These are phyloP conservation scores for Lysandra bellargus DNA, from an alignment of 2,888 invertebrate genomes.

Conservation along the genomic window DNA sequence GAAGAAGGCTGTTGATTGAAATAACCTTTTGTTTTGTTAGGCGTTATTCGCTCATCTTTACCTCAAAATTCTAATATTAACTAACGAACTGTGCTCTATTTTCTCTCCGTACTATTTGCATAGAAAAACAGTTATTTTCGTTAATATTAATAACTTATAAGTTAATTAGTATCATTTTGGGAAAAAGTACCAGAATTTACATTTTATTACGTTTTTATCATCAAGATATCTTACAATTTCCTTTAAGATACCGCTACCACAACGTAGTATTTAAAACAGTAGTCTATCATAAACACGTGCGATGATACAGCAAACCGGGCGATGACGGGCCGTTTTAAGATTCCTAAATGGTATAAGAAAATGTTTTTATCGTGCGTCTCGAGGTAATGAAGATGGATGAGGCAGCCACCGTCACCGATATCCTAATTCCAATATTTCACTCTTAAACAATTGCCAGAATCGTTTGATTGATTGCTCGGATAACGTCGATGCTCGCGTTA, in stretches of 20 bases:
- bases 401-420: constrained; percentile 32
- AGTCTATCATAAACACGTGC: constrained; percentile 15
- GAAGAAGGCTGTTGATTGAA: constrained; percentile 27
- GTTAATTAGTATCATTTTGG: no score
- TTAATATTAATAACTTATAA: no score
- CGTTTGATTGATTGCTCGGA: constrained; percentile 55
- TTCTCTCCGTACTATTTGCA: no score
- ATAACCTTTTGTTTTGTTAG: constrained; percentile 18
- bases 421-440: constrained; percentile 39
- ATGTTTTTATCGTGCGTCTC: constrained; percentile 28
- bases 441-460: constrained; percentile 53
- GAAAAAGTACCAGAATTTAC: no score
- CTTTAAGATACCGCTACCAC: no score
- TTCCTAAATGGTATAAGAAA: constrained; percentile 21
- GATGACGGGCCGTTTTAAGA: constrained; percentile 26
- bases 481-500: constrained; percentile 43
- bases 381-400: constrained; percentile 39
- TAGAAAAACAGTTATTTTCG: no score
- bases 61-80: not conserved
- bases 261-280: not conserved
- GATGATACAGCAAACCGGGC: not conserved
- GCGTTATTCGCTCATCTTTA: not conserved
- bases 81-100: not conserved
- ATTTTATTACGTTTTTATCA: no score
- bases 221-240: no score